phyloP scores from a whole-genome alignment of 64 coral and sea anemone genomes.

The Actinia tenebrosa region DNA sequence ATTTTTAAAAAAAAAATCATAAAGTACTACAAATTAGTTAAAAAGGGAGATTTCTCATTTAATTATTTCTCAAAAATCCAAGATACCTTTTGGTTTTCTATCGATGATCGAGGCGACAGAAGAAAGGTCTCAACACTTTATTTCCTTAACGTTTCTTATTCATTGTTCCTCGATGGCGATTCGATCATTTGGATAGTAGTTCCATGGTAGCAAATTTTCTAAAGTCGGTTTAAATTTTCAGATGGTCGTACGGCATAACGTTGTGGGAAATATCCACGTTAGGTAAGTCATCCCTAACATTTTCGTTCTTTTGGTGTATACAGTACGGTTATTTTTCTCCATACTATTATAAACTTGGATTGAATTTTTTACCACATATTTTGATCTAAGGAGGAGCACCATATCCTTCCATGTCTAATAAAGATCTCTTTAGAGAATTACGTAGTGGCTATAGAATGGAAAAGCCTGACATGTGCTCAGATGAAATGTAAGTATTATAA shows the following conservation, averaged over 20 bases:
- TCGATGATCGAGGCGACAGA: too few relatives aligned
- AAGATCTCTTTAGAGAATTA: slow-evolving; percentile 38
- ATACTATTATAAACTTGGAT: neutral
- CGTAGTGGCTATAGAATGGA: slow-evolving; percentile 57
- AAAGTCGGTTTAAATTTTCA: neutral
- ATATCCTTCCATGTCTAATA: slow-evolving; percentile 43
- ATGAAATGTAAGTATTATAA: slow-evolving; percentile 45
- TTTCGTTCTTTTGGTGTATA: neutral
- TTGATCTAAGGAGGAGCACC: slow-evolving; percentile 35
- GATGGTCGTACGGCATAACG: slow-evolving; percentile 9
- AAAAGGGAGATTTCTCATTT: too few relatives aligned
- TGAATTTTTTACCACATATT: neutral
- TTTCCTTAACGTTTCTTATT: too few relatives aligned
- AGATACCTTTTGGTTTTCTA: too few relatives aligned
- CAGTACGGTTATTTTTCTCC: neutral
- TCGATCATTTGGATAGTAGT: neutral
- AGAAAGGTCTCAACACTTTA: too few relatives aligned
- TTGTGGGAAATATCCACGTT: slow-evolving; percentile 25
- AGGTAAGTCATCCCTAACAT: neutral
- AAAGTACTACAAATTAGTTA: too few relatives aligned
- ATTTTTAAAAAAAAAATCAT: too few relatives aligned
- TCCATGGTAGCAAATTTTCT: too few relatives aligned
- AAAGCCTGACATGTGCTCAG: slow-evolving; percentile 50
- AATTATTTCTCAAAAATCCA: too few relatives aligned
- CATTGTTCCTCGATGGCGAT: neutral